Base-by-base conservation (phyloP, 53 echinoderm and acorn worm species). In the Echinometra lucunter region DNA sequence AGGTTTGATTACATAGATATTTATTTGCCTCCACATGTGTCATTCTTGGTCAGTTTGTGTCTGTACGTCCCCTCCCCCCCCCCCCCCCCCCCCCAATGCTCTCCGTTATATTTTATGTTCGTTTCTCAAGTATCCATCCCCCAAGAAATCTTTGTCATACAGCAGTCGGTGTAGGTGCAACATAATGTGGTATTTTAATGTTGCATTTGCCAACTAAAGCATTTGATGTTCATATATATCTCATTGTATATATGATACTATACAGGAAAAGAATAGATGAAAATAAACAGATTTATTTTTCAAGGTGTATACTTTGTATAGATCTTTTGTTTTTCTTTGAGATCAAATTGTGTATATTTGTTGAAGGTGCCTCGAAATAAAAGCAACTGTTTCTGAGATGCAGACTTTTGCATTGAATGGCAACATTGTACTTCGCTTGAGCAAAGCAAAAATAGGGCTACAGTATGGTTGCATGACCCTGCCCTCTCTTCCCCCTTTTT, bases 211-310 rank as follows among this genome's bases (percentile, higher is more conserved):
- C 56, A 55, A 49, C n/a, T 1, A n/a, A 37, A 37, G 16, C 78
- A 78, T 45, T 44, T 83, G 25, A 45, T 44, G 44, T 45, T 88
- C 56, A 32, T 88, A 45, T n/a, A n/a, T 56, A 53, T 88, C n/a
- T 56, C 88, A 88, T 88, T 88, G 88, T 88, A 53, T 88, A 53
- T 88, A 53, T 55, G 88, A 88, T 88, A 28, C 88, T 88, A 88
- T 53, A 56, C 49, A 88, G 56, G 88, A 88, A 88, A 49, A 88
- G 25, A 83, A 88, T 15, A 88, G 56, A 55, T 47, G 55, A 45
- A 88, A 88, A 88, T 55, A 88, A 88, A 88, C 88, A 88, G 83
- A 88, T 88, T 88, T 88, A 88, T 88, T 88, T n/a, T 88, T 88
- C 56, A 88, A 88, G 49, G 88, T 30, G 55, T 88, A 88, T 32